phyloP scores from a whole-genome alignment of 2,113 vertebrate genomes.

The Cheilinus undulatus region DNA sequence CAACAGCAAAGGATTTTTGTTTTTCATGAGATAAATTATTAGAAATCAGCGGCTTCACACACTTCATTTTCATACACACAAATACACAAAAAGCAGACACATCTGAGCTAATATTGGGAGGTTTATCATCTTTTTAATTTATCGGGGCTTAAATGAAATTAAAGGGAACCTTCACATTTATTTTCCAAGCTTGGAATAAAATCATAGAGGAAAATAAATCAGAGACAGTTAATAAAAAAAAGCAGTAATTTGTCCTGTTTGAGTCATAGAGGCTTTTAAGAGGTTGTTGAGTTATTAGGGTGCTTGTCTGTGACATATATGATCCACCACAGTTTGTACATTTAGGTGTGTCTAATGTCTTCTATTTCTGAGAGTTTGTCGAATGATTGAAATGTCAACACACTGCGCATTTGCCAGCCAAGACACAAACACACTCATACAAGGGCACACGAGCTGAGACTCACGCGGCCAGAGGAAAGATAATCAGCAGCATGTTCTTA shows the following conservation, averaged over 20 bases:
- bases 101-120: not conserved
- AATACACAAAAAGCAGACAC: not conserved
- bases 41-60: constrained; percentile 27
- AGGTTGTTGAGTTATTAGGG: constrained; percentile 38
- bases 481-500: constrained; percentile 12
- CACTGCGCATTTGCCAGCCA: constrained; percentile 14
- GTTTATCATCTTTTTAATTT: not conserved
- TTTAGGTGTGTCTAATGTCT: constrained; percentile 37
- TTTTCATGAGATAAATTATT: constrained; percentile 1
- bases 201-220: not conserved
- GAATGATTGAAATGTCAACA: constrained; percentile 58
- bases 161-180: not conserved
- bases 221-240: not conserved
- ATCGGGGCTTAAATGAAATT: not conserved
- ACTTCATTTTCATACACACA: constrained; percentile 7
- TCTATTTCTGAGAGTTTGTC: constrained; percentile 44
- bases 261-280: constrained; percentile 6
- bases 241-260: not conserved
- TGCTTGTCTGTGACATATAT: constrained; percentile 26
- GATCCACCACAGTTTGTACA: constrained; percentile 29
- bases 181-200: not conserved
- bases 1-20: constrained; percentile 43
- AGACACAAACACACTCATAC: constrained; percentile 24
- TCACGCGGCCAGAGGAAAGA: constrained; percentile 3
- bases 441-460: constrained; percentile 3